phyloP scores from a whole-genome alignment of 2,113 vertebrate genomes.

The Oreocharis arfaki region DNA sequence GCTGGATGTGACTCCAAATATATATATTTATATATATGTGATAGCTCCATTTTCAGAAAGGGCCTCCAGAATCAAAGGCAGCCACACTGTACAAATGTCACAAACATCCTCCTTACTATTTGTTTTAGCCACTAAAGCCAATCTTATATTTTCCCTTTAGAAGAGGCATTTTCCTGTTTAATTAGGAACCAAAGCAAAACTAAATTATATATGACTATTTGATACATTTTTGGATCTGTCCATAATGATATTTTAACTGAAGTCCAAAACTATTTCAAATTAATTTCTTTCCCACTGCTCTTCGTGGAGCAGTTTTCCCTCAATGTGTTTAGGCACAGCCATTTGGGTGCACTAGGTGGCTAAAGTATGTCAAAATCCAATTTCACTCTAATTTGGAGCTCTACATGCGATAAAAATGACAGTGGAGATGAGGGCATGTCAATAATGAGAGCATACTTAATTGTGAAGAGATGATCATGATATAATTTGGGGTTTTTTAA shows the following conservation, averaged over 20 bases:
- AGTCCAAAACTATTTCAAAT: neutral
- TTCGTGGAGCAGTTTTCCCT: neutral
- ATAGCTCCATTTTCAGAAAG: conserved; percentile 5
- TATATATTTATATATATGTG: neutral
- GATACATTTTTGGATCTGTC: neutral
- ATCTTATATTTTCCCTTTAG: neutral
- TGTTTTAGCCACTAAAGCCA: neutral
- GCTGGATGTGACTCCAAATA: conserved; percentile 34
- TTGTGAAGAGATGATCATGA: conserved; percentile 41
- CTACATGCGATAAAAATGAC: conserved; percentile 29
- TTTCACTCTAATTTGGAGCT: conserved; percentile 21
- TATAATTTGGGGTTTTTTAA: neutral
- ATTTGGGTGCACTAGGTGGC: neutral
- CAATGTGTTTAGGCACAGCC: neutral
- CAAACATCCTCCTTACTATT: conserved; percentile 6
- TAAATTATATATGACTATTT: neutral
- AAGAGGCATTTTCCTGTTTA: neutral
- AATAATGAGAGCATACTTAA: conserved; percentile 37
- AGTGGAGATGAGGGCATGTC: conserved; percentile 46
- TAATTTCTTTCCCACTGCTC: neutral
- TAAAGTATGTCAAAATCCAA: conserved; percentile 17
- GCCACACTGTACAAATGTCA: conserved; percentile 12
- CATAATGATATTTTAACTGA: neutral
- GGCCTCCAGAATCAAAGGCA: conserved; percentile 27
- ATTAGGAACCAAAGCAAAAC: neutral